These are phyloP conservation scores for Lamproptera curius DNA, from an alignment of 2,888 invertebrate species.

Conservation along the genomic window DNA sequence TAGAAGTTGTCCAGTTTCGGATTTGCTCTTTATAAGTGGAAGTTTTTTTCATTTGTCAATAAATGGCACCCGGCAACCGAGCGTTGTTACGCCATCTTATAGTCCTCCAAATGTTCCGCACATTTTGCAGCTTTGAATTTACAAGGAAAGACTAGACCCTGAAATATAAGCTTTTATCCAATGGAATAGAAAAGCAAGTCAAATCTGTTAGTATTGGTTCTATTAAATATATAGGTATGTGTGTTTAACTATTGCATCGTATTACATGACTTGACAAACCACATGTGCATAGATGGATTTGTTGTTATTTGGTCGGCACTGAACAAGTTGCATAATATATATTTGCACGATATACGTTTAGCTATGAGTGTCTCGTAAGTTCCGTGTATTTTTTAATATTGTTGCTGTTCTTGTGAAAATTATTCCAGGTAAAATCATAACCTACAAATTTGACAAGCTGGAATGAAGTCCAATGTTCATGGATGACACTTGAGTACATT, in stretches of 20 bases:
- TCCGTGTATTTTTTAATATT: constrained; percentile 34
- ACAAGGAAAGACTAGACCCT: constrained; percentile 53
- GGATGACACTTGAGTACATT: constrained; percentile 47
- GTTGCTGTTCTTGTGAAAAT: constrained; percentile 33
- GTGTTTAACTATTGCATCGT: constrained; percentile 66
- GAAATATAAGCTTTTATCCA: constrained; percentile 59
- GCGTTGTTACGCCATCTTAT: constrained; percentile 78
- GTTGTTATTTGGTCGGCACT: constrained; percentile 61
- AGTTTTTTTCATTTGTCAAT: constrained; percentile 74
- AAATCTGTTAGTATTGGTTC: constrained; percentile 51
- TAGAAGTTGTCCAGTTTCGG: constrained; percentile 59
- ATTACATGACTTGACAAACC: constrained; percentile 66
- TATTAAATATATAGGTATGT: too few relatives aligned
- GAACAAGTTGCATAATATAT: constrained; percentile 52
- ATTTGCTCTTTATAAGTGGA: constrained; percentile 49
- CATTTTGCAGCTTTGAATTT: constrained; percentile 64
- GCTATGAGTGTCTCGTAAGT: constrained; percentile 35
- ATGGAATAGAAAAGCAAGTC: constrained; percentile 54
- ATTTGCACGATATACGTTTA: constrained; percentile 47
- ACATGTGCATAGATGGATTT: constrained; percentile 69
- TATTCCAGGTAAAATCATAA: constrained; percentile 43
- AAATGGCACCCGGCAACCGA: constrained; percentile 75
- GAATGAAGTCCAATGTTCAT: constrained; percentile 66
- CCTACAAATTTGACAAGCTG: constrained; percentile 67
- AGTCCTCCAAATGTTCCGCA: constrained; percentile 71